A percentile compares a stretch with the other conserved stretches of the same genome.
phyloP scores from a whole-genome alignment of 2,797 vertebrate genomes.

The Falco columbarius region DNA sequence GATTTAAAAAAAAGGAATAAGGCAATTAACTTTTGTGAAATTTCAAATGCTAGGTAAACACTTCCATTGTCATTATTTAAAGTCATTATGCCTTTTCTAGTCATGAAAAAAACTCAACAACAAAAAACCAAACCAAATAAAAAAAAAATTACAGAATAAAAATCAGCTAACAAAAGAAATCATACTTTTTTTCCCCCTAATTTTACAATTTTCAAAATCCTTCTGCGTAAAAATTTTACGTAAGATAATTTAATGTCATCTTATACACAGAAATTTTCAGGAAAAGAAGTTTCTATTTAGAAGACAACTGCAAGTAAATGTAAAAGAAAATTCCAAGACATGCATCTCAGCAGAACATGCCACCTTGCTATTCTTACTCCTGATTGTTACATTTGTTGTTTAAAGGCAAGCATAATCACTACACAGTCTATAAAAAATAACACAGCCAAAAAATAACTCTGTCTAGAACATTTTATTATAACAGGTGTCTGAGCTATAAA shows the following conservation, averaged over 20 bases:
- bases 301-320: background rate
- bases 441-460: background rate
- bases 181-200: fast-evolving
- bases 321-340: background rate
- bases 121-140: fast-evolving
- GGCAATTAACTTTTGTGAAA: background rate
- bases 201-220: background rate
- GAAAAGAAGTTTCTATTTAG: background rate
- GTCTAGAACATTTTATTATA: background rate
- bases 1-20: background rate
- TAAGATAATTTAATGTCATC: background rate
- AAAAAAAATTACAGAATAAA: background rate
- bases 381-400: background rate
- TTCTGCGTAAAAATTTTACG: background rate
- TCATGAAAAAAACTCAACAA: background rate
- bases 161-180: background rate
- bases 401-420: background rate
- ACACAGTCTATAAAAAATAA: background rate
- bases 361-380: background rate
- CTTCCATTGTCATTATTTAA: background rate
- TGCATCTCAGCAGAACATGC: background rate
- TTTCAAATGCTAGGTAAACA: background rate
- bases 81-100: background rate
- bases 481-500: background rate
- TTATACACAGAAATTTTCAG: background rate